Base-by-base conservation (phyloP, 2,888 invertebrate species). In the Phengaris alcon region DNA sequence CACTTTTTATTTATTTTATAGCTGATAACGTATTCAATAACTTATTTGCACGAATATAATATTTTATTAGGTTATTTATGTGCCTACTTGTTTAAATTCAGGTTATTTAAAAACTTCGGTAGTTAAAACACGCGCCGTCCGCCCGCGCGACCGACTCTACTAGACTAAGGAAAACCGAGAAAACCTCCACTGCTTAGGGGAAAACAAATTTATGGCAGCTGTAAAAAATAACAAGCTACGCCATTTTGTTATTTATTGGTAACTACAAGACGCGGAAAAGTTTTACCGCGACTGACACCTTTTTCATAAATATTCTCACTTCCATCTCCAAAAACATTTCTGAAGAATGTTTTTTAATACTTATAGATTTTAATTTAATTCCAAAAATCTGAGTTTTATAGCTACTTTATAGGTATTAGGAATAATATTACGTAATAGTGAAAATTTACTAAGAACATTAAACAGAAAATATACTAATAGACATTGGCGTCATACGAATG, bases 191-290 rank as follows among this genome's bases (percentile, higher is more conserved):
- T 44, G 64, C 35, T 44, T 35, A 64, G 64, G 64, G 59, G 64
- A 22, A 64, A 64, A 64, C 64, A 12, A 64, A 44, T 64, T 64
- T 35, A 64, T 64, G 13, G 64, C 12, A 10, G 64, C 35, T 44
- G 35, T 64, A 64, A 64, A 64, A 64, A 64, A 35, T 64, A 64
- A 64, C 64, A 64, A 64, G 64, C 64, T 35, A 64, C 64, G 6
- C 64, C 64, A 64, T 10, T 64, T 44, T 44, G 64, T 44, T 64
- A 44, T 64, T 64, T 64, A 64, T 64, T 64, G 22, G 35, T 12
- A 64, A 64, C 44, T 13, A 64, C 12, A 64, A 59, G 5, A 5
- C 7, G 8, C 15, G 15, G 57, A 57, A 57, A 57, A 15, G 8
- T 22, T 3, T 4, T 57, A 15, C 15, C 57, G 13, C 7, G n/a